Evolutionary conservation across 2,888 invertebrate genomes (phyloP), one percentile per base, ranked within the genome.

Genomic region (Neoscelio sp.): DNA sequence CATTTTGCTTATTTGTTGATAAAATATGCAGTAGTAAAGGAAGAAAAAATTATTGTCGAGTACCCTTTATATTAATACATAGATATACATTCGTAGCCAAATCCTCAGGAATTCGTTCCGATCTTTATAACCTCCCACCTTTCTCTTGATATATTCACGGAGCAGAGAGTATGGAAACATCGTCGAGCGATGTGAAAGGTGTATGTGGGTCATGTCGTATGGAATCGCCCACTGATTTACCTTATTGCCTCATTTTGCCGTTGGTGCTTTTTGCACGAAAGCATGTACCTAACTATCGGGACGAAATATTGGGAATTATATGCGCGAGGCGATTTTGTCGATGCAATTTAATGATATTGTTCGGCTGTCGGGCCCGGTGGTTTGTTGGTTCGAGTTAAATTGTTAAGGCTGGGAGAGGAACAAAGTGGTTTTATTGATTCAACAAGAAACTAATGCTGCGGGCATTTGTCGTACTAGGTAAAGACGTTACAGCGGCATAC

Each of bases 351-450:
- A 68, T 40, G 68, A 58, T 58, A 56, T 38, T 20, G 48, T 38
- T 68, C 17, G 3, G 7, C 4, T 8, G 12, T 18, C 13, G 64
- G 8, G 13, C 18, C n/a, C 26, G 46, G 35, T 26, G 17, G 20
- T 58, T 58, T 48, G 40, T 58, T 68, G 33, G 30, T 30, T 60
- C 15, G 8, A 46, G 40, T 40, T 35, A 50, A 60, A 56, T 38
- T 46, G 70, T 50, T 40, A 35, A 40, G 20, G 2, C 42, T 30
- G 15, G 40, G 30, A 60, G 38, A 50, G 33, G 20, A 52, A 71
- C 71, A 62, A 62, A 71, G 28, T 52, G 52, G 62, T 73, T 46
- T 73, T 64, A 64, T 73, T 64, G 62, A 73, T 73, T 54, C 56
- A 18, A 73, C 46, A 48, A 54, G 54, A 10, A 62, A 52, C 26